Evolutionary conservation across 2,888 invertebrate genomes (phyloP).

Genomic region (Nomada fucata): DNA sequence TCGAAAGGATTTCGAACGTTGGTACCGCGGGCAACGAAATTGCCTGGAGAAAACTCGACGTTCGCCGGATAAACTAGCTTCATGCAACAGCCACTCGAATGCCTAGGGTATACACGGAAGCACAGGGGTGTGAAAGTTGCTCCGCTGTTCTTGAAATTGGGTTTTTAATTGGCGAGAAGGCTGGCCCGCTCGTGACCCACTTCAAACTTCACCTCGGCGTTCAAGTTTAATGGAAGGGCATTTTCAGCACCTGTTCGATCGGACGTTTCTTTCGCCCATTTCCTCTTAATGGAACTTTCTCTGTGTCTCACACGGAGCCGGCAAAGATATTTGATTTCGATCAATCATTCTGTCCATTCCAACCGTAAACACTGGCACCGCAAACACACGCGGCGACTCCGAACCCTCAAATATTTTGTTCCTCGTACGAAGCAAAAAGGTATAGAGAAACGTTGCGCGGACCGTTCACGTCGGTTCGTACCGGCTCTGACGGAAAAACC

Average conservation of each 20-base stretch:
- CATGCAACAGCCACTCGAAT: conserved; percentile 23
- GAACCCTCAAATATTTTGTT: background rate
- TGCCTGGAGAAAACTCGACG: conserved; percentile 42
- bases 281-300: background rate
- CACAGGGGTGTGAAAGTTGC: conserved; percentile 18
- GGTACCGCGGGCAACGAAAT: conserved; percentile 52
- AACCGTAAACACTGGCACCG: too few species aligned
- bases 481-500: conserved; percentile 8
- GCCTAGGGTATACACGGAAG: conserved; percentile 22
- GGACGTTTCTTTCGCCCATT: background rate
- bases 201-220: conserved; percentile 32
- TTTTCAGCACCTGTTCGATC: background rate
- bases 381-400: too few species aligned
- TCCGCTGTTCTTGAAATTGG: conserved; percentile 47
- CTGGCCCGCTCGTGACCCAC: conserved; percentile 26
- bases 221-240: conserved; percentile 10
- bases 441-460: background rate
- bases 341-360: too few species aligned
- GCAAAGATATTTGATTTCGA: too few species aligned
- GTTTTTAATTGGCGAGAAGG: conserved; percentile 62
- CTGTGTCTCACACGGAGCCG: too few species aligned
- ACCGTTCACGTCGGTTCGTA: background rate
- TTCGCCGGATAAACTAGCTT: conserved; percentile 35
- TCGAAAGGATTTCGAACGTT: conserved; percentile 10
- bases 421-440: background rate